Percentiles rank a stretch among this genome's conserved stretches.
phyloP scores from a whole-genome alignment of 2,797 vertebrate genomes.

The Pelodytes ibericus region DNA sequence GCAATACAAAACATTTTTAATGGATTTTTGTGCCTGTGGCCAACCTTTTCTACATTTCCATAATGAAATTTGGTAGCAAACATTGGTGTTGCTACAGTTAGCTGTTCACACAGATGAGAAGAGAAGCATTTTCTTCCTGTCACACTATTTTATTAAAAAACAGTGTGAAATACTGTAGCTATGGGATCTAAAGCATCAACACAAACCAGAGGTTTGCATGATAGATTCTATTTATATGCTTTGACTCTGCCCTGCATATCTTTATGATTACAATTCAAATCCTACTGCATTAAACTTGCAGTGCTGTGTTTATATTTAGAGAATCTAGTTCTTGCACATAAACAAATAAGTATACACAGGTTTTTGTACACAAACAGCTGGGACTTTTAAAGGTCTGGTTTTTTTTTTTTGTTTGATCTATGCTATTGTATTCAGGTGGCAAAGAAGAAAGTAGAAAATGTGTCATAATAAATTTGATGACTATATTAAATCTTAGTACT shows the following conservation, averaged over 20 bases:
- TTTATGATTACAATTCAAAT: neutral
- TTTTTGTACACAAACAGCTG: no score
- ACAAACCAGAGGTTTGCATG: conserved; percentile 10
- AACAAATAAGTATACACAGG: no score
- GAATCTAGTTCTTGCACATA: no score
- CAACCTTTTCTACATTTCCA: conserved; percentile 71
- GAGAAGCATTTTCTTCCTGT: conserved; percentile 56
- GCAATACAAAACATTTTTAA: conserved; percentile 76
- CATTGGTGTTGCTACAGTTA: conserved; percentile 66
- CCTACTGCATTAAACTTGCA: neutral
- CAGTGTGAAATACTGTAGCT: conserved; percentile 43
- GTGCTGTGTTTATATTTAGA: neutral
- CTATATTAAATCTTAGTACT: no score
- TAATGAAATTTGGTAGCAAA: conserved; percentile 76
- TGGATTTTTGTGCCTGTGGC: conserved; percentile 74
- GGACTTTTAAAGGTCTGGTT: no score
- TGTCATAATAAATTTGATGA: no score
- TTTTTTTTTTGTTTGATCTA: no score
- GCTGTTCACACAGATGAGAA: conserved; percentile 67
- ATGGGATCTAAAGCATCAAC: conserved; percentile 14
- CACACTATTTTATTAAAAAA: conserved; percentile 30
- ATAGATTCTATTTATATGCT: conserved; percentile 11
- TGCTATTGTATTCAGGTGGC: no score
- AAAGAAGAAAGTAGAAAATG: no score
- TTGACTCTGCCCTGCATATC: neutral